Percentiles rank a stretch among this genome's conserved stretches.
Evolutionary conservation across 2,888 invertebrate species (phyloP).

Genomic region (Apeira syringaria): DNA sequence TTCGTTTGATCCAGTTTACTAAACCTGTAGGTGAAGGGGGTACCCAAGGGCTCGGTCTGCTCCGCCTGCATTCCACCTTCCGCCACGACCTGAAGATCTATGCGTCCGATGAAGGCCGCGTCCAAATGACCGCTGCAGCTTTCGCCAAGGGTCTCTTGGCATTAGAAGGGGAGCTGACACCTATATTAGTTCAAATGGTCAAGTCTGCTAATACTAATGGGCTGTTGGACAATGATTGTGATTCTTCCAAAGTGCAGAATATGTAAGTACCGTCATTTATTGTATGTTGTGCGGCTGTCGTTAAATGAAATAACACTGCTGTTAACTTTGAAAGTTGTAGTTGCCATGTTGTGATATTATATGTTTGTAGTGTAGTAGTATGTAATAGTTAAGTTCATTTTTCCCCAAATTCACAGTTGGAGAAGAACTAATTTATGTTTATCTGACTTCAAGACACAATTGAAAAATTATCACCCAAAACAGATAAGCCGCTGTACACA

Average conservation of each 20-base stretch:
- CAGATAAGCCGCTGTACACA: too few relatives aligned
- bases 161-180: conserved; percentile 98
- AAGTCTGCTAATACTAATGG: conserved; percentile 99
- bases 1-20: not conserved
- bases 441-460: too few relatives aligned
- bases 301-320: too few relatives aligned
- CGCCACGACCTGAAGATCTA: conserved; percentile 99
- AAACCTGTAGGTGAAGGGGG: conserved; percentile 89
- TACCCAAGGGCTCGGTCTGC: conserved; percentile 97
- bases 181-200: conserved; percentile 99
- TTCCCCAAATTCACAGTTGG: too few relatives aligned
- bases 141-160: conserved; percentile 99
- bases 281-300: too few relatives aligned
- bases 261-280: conserved; percentile 93
- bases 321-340: too few relatives aligned
- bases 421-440: too few relatives aligned
- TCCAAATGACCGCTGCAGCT: conserved; percentile 99
- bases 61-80: conserved; percentile 98
- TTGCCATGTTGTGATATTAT: too few relatives aligned
- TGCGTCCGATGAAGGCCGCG: conserved; percentile 99
- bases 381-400: too few relatives aligned
- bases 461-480: too few relatives aligned
- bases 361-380: too few relatives aligned
- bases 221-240: conserved; percentile 98
- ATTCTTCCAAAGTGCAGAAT: conserved; percentile 97